Evolutionary conservation across 2,797 vertebrate genomes (phyloP).

Genomic region (Lepus townsendii): DNA sequence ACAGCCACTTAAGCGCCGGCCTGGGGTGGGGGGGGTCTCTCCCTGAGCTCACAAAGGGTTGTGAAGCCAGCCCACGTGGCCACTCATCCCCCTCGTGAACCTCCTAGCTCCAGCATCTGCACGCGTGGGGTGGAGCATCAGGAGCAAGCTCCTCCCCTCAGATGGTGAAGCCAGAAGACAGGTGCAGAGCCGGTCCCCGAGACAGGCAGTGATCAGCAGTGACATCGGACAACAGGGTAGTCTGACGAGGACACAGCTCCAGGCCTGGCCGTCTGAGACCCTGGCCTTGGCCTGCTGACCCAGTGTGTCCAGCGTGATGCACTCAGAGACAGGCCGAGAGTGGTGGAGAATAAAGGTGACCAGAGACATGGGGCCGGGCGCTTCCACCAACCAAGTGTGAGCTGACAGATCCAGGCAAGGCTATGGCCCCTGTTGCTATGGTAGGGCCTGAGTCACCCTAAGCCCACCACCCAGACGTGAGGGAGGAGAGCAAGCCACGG

Average conservation of each 20-base stretch:
- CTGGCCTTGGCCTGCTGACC: background rate
- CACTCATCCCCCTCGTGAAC: background rate
- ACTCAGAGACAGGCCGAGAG: background rate
- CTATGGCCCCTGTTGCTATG: too few species aligned
- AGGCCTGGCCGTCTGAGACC: background rate
- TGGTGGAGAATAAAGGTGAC: background rate
- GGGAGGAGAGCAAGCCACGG: background rate
- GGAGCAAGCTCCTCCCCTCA: fast-evolving
- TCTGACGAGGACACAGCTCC: background rate
- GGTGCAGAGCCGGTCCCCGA: background rate
- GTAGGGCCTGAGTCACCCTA: background rate
- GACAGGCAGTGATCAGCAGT: too few species aligned
- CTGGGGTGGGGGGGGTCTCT: too few species aligned
- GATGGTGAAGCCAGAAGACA: background rate
- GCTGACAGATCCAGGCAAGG: background rate
- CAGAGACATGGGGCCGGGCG: background rate
- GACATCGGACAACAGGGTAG: background rate
- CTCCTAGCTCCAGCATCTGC: background rate
- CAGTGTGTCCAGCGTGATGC: background rate
- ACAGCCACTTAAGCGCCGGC: fast-evolving
- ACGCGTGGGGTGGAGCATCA: fast-evolving
- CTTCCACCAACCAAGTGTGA: background rate
- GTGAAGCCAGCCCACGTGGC: background rate
- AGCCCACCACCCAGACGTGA: background rate
- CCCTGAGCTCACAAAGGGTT: too few species aligned